Evolutionary conservation across 1,140 invertebrate genomes (phyloP).

Genomic region (Drosophila sturtevanti): DNA sequence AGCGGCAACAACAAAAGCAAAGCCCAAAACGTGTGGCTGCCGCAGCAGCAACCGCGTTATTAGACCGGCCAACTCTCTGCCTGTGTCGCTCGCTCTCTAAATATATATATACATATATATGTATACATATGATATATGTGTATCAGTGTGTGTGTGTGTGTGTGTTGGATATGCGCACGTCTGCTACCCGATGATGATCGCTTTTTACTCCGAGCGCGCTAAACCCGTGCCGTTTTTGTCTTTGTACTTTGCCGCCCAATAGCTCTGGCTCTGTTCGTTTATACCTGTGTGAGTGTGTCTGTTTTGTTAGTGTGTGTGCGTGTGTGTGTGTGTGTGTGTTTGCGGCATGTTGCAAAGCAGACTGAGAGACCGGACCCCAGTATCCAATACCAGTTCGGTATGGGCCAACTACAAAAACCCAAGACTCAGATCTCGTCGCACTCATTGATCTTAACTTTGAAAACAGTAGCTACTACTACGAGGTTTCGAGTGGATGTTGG

Average conservation of each 20-base stretch:
- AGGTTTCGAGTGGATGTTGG: constrained; percentile 23
- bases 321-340: constrained; percentile 40
- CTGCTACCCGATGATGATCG: constrained; percentile 68
- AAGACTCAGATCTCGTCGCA: constrained; percentile 60
- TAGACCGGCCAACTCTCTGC: constrained; percentile 55
- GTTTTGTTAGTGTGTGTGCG: constrained; percentile 57
- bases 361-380: constrained; percentile 26
- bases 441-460: constrained; percentile 82
- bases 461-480: constrained; percentile 77
- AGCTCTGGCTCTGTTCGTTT: constrained; percentile 28
- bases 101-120: constrained; percentile 27
- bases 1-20: constrained; percentile 59
- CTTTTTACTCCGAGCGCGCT: constrained; percentile 82
- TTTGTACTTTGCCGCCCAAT: constrained; percentile 78
- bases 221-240: constrained; percentile 82
- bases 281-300: too few relatives aligned
- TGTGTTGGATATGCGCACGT: constrained; percentile 67
- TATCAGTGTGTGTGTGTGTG: constrained; percentile 40
- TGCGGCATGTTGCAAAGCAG: constrained; percentile 80
- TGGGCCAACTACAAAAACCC: constrained; percentile 41
- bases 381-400: constrained; percentile 35
- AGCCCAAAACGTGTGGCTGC: constrained; percentile 66
- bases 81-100: constrained; percentile 13
- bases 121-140: constrained; percentile 19
- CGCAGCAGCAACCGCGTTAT: constrained; percentile 54